A percentile compares a stretch with the other conserved stretches of the same genome.
phyloP scores from a whole-genome alignment of 2,797 vertebrate genomes.

The Microcaecilia unicolor region DNA sequence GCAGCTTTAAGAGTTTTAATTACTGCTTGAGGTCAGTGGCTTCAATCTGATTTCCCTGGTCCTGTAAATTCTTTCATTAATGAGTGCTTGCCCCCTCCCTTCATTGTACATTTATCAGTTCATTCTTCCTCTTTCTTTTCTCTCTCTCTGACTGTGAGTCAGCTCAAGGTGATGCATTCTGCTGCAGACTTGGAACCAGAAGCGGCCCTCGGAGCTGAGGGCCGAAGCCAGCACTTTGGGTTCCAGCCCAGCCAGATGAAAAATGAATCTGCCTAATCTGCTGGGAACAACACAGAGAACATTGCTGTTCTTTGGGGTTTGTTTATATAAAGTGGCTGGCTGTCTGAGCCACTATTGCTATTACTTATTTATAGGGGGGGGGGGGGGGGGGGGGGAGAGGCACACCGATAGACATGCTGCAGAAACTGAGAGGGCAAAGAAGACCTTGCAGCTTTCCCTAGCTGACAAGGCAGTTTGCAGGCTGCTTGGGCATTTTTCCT shows the following conservation, averaged over 20 bases:
- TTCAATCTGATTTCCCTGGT: no score
- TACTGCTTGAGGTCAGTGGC: no score
- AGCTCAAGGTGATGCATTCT: not conserved
- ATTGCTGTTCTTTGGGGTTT: not conserved
- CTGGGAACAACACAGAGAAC: not conserved
- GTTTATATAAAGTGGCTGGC: not conserved
- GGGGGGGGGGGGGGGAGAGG: not conserved
- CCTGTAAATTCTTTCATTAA: not conserved
- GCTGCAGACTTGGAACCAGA: not conserved
- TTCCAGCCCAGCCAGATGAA: not conserved
- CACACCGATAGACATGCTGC: not conserved
- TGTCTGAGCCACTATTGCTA: not conserved
- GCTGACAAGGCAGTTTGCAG: no score
- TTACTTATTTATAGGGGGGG: not conserved
- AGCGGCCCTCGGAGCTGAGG: no score
- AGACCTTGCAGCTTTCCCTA: not conserved
- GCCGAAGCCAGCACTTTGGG: not conserved
- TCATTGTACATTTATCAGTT: not conserved
- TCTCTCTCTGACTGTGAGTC: no score
- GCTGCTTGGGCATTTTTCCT: no score
- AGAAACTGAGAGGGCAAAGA: not conserved
- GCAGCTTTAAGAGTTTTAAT: no score
- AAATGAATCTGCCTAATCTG: not conserved
- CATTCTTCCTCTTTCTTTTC: not conserved
- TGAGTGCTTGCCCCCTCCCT: not conserved